Evolutionary conservation across 2,797 vertebrate genomes (phyloP).

Genomic region (Trichosurus vulpecula): DNA sequence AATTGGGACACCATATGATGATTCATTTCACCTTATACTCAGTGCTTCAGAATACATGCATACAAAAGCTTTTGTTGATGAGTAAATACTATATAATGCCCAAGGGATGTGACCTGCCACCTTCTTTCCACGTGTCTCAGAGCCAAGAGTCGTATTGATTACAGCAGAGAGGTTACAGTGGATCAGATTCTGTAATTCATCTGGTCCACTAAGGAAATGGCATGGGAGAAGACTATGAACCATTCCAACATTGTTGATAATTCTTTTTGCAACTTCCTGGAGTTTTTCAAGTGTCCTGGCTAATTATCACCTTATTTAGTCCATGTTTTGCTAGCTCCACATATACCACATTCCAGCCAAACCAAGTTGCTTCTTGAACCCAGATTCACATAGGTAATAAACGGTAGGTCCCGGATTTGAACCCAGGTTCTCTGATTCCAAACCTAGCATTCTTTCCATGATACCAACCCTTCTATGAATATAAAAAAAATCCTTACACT

Average conservation of each 20-base stretch:
- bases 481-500: not conserved
- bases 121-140: conserved; percentile 90
- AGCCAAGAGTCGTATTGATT: conserved; percentile 92
- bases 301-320: not conserved
- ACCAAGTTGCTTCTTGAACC: not conserved
- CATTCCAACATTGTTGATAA: not conserved
- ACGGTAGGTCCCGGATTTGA: not conserved
- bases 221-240: not conserved
- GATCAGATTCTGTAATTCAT: too few relatives aligned
- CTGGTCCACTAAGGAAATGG: too few relatives aligned
- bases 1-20: conserved; percentile 77
- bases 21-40: conserved; percentile 91
- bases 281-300: not conserved
- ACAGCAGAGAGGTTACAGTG: conserved; percentile 61
- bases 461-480: not conserved
- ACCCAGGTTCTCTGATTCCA: not conserved
- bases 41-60: conserved; percentile 90
- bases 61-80: conserved; percentile 91
- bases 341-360: not conserved
- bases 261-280: not conserved
- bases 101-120: conserved; percentile 86
- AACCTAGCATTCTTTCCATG: not conserved
- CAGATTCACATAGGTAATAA: not conserved
- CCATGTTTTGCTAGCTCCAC: not conserved
- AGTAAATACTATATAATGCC: conserved; percentile 87